Evolutionary conservation across 1,140 invertebrate genomes (phyloP), one percentile per base, ranked within the genome.

Genomic region (Wiebesia pumilae): DNA sequence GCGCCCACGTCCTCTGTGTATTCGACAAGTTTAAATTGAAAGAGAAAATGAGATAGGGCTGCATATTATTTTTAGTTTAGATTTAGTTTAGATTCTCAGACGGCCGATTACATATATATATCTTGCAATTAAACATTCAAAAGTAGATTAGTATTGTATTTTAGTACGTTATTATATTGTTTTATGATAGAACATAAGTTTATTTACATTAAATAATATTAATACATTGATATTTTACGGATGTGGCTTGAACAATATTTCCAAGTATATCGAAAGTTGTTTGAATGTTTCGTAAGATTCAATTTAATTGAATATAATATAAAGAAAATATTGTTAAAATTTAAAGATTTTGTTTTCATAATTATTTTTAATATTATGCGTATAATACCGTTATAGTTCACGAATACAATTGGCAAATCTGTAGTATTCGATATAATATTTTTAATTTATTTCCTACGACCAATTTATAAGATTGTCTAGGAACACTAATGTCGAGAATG

Each of bases 21-120:
- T 62, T 62, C 19, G 51, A 12, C 47, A 38, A 81, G 58, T 21
- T 71, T 35, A 38, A 85, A 85, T 85, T 85, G 84, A 47, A 80
- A 85, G 40, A 51, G 65, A 30, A 80, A 71, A 80, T 67, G 75
- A 84, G 75, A 67, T 43, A 54, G 73, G 75, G 33, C 58, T 3
- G 58, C 3, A 62, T 62, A 24, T 62, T 27, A 62, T 62, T 62
- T 62, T 62, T 58, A 40, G 58, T 40, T n/a, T n/a, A n/a, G n/a
- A n/a, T n/a, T n/a, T n/a, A n/a, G n/a, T n/a, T n/a, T n/a, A 19
- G 30, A 62, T 62, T 30, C 30, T 33, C 54, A 47, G 38, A 62
- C 33, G 24, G 38, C 65, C 43, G 43, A 54, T 30, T 51, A 51
- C 14, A 78, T 51, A 78, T 30, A n/a, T n/a, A 54, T 30, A n/a